Percentiles rank a stretch among this genome's conserved stretches.
phyloP scores from a whole-genome alignment of 2,113 vertebrate genomes.

The Grantiella picta region DNA sequence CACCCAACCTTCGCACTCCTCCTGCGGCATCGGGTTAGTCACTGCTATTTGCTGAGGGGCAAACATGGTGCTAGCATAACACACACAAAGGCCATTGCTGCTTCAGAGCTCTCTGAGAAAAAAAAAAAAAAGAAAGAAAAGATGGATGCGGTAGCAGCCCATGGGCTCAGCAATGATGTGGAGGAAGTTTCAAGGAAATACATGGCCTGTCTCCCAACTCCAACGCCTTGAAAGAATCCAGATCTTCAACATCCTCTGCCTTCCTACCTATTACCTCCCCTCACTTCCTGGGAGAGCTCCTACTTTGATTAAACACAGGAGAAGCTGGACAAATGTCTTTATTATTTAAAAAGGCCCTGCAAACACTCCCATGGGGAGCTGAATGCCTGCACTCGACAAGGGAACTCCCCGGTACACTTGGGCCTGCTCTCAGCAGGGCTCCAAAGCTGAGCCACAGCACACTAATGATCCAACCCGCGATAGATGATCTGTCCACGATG shows the following conservation, averaged over 20 bases:
- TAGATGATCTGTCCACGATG: not conserved
- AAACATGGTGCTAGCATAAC: not conserved
- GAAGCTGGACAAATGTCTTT: not conserved
- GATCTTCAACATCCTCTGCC: not conserved
- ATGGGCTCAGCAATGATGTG: rapidly evolving
- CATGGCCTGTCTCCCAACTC: not conserved
- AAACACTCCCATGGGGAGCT: not conserved
- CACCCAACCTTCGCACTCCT: not conserved
- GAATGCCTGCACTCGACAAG: not conserved
- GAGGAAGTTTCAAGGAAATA: not conserved
- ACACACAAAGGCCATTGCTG: not conserved
- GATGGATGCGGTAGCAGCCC: not conserved
- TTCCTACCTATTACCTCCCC: not conserved
- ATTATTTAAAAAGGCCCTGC: not conserved
- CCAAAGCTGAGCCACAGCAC: not conserved
- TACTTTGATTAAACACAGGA: not conserved
- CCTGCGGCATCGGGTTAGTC: too few species aligned
- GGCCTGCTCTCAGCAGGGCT: not conserved
- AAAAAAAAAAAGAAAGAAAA: not conserved
- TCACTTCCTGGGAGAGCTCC: not conserved
- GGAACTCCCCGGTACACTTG: not conserved
- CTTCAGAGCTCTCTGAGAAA: not conserved
- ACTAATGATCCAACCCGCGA: not conserved
- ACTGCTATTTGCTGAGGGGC: not conserved
- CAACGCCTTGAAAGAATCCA: not conserved